These are phyloP conservation scores for Lithobius niger DNA, from an alignment of 1,140 invertebrate species.

Conservation along the genomic window DNA sequence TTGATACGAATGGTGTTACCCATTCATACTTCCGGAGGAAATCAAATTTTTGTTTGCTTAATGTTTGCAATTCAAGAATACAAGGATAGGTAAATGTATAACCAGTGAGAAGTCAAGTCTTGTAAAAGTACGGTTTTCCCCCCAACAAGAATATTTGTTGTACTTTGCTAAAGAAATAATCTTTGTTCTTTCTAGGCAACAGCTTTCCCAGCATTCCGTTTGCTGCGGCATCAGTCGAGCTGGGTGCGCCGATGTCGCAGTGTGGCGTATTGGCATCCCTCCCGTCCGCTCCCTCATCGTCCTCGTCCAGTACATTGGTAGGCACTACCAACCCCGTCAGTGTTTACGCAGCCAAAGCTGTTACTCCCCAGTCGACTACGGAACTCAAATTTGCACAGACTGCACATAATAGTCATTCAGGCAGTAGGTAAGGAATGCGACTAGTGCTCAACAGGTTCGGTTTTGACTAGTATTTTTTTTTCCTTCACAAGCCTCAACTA, in stretches of 20 bases:
- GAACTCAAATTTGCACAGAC: constrained; percentile 3
- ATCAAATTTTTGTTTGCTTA: not conserved
- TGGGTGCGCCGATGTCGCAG: not conserved
- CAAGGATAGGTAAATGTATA: too few species aligned
- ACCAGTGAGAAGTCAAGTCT: too few species aligned
- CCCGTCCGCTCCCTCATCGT: not conserved
- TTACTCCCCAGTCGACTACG: constrained; percentile 2
- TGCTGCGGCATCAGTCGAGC: not conserved
- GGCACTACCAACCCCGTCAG: not conserved
- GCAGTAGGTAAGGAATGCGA: not conserved
- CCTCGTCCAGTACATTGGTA: not conserved
- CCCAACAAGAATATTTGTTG: too few species aligned
- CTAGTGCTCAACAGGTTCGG: not conserved
- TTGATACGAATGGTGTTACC: too few species aligned
- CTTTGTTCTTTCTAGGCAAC: not conserved
- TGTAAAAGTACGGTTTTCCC: too few species aligned
- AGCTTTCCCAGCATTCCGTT: constrained; percentile 1
- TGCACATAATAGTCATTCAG: constrained; percentile 6
- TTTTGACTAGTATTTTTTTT: not conserved
- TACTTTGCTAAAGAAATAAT: not conserved
- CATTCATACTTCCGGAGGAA: too few species aligned
- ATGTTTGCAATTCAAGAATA: not conserved
- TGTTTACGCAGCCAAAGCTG: constrained; percentile 4
- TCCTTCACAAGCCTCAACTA: too few species aligned
- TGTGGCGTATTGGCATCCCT: not conserved